Conservation (phyloP, 2,113 vertebrate species). For the Lepidiolamprologus cunningtoni region DNA sequence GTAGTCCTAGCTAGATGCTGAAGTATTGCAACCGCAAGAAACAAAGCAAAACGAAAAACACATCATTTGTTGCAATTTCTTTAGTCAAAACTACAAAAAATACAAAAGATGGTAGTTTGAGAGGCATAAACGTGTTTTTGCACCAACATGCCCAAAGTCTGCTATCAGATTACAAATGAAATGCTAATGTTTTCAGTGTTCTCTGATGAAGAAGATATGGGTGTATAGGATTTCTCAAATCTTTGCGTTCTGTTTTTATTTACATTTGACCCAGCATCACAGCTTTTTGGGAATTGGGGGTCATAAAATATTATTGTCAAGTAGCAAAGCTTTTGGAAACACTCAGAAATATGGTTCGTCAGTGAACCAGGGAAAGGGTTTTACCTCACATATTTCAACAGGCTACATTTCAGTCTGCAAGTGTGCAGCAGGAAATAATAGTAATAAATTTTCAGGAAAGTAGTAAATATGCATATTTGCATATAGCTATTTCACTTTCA, state of each 20-base stretch:
- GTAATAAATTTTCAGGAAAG: neutral
- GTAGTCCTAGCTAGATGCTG: neutral
- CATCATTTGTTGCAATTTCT: neutral
- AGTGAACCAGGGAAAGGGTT: neutral
- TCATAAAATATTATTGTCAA: neutral
- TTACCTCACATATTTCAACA: neutral
- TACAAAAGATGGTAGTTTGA: neutral
- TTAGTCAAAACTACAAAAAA: neutral
- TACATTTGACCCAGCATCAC: neutral
- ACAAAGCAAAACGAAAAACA: neutral
- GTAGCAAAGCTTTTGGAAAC: neutral
- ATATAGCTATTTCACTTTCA: neutral
- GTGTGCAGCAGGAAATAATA: neutral
- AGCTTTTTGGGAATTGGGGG: neutral
- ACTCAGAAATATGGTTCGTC: neutral
- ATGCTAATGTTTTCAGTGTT: neutral
- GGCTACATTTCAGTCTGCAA: neutral
- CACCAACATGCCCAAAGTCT: neutral
- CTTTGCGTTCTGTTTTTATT: neutral
- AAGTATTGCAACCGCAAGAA: neutral
- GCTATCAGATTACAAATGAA: neutral
- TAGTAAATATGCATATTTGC: neutral
- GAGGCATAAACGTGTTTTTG: neutral
- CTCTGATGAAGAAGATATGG: neutral
- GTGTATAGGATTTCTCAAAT: neutral